These are phyloP conservation scores for Agonopterix heracliana DNA, from an alignment of 2,888 invertebrate species.

Conservation along the genomic window DNA sequence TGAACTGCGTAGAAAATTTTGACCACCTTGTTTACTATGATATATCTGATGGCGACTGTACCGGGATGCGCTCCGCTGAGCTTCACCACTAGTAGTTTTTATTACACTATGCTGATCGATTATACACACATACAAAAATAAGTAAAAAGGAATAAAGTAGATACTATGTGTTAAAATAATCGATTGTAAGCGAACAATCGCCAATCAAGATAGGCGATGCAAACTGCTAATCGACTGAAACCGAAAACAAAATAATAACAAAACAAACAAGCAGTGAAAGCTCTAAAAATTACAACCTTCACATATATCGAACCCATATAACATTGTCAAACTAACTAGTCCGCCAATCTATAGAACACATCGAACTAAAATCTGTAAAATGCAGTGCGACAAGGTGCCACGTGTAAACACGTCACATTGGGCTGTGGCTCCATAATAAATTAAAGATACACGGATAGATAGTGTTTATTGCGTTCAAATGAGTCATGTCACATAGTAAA, in stretches of 20 bases:
- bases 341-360: not conserved
- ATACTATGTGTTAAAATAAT: too few species aligned
- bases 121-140: too few species aligned
- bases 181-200: not conserved
- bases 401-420: conserved; percentile 4
- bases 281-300: not conserved
- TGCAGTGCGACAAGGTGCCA: conserved; percentile 2
- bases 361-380: not conserved
- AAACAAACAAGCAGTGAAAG: conserved; percentile 8
- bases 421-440: conserved; percentile 21
- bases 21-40: too few species aligned
- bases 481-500: conserved; percentile 20
- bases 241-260: conserved; percentile 6
- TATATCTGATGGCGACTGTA: too few species aligned
- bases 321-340: conserved; percentile 3
- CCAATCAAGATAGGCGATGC: conserved; percentile 8
- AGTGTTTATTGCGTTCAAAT: conserved; percentile 31
- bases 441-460: conserved; percentile 31
- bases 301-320: not conserved
- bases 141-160: too few species aligned
- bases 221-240: conserved; percentile 7
- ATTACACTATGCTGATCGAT: too few species aligned
- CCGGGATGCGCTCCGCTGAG: too few species aligned
- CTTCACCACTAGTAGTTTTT: too few species aligned
- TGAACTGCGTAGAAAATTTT: too few species aligned